These are phyloP conservation scores for Simalia tracyae DNA, from an alignment of 2,797 vertebrate species.

Conservation along the genomic window DNA sequence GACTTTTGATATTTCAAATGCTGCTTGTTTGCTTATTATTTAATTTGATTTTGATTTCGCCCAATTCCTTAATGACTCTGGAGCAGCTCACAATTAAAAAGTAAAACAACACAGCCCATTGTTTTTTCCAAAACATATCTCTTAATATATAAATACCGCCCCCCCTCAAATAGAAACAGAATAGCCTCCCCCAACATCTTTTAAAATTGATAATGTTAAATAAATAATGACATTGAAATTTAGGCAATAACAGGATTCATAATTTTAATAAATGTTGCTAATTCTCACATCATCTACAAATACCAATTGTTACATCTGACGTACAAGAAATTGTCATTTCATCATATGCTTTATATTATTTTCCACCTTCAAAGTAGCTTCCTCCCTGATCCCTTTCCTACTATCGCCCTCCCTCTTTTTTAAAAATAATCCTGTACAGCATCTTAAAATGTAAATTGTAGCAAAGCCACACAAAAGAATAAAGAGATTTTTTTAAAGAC, in stretches of 20 bases:
- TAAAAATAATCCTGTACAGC: conserved; percentile 64
- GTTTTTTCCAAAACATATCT: neutral
- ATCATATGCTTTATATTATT: conserved; percentile 62
- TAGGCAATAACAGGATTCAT: conserved; percentile 38
- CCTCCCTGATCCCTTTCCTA: conserved; percentile 62
- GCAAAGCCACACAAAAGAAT: conserved; percentile 79
- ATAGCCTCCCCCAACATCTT: neutral
- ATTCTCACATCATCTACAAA: conserved; percentile 14
- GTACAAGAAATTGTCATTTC: conserved; percentile 54
- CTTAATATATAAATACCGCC: neutral
- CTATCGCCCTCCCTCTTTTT: conserved; percentile 27
- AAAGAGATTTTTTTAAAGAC: conserved; percentile 78
- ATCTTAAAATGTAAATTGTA: conserved; percentile 84
- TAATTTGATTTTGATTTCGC: neutral
- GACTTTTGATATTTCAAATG: neutral
- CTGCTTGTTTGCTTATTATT: neutral
- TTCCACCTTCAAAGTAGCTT: conserved; percentile 68
- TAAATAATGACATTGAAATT: neutral
- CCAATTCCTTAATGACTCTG: neutral
- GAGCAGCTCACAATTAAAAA: neutral
- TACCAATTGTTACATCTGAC: conserved; percentile 47
- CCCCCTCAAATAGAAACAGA: neutral
- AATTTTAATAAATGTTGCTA: conserved; percentile 59
- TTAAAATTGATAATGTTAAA: neutral
- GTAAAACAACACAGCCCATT: neutral